Evolutionary conservation across 2,797 vertebrate species (phyloP), one percentile per base, ranked within the genome.

Genomic region (Cuculus canorus): DNA sequence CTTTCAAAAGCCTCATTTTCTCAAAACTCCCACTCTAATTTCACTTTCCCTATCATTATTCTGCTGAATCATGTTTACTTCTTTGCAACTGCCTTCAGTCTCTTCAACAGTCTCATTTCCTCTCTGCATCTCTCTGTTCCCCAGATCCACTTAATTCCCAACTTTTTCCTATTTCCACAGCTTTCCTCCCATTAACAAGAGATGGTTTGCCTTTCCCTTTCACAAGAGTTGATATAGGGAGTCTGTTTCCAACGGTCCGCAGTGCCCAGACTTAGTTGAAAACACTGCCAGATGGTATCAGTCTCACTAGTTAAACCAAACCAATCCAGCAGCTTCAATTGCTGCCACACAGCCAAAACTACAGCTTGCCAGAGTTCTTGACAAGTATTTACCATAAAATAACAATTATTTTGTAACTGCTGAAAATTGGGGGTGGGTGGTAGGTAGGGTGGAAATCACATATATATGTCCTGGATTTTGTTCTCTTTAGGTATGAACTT

Each of bases 111-210:
- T 18, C 39, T 35, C 25, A 35, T 27, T 90, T 90, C 78, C 52
- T 73, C 37, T 54, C 27, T 0, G 0, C 2, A 6, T 43, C 48
- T 73, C 19, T 83, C 2, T 0, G 37, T 72, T 52, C 23, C 22
- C 50, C 52, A 41, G 11, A 30, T 66, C 22, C n/a, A 69, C 63
- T 57, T 52, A 5, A 57, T 53, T 77, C 41, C 72, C 33, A 65
- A 13, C 22, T 66, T 13, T 1, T 27, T 71, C 57, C 28, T 28
- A 57, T 86, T 79, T 80, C 65, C 72, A 78, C 39, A 65, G 27
- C 53, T 73, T 56, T 65, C 54, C 33, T 85, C 39, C 45, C 39
- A 57, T 57, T 48, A 72, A 17, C 17, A 48, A 25, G 68, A 50
- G 32, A 76, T 33, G 19, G 19, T 61, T 28, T 77, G 37, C 71